Base-by-base conservation (phyloP, 2,888 invertebrate species). In the Noctua janthina region DNA sequence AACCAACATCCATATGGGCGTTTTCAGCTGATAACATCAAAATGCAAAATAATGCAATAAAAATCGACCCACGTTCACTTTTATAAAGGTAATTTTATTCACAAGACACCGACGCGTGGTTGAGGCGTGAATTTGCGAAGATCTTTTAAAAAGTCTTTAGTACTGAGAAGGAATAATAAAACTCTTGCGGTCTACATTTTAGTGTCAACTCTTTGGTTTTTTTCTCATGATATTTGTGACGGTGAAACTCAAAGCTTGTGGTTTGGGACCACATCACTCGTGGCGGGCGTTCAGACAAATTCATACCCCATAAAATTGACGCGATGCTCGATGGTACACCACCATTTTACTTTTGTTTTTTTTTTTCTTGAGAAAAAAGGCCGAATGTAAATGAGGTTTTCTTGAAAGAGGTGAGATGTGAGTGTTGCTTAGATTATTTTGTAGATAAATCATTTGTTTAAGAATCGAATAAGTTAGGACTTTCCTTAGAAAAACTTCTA, bases 241-340 rank as follows among this genome's bases (percentile, higher is more conserved):
- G 91, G 86, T 87, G 84, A 89, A 90, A 91, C 82, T 84, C 88
- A 82, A 85, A 83, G 87, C 66, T 51, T 92, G 92, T 83, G 93
- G 93, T 91, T 82, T 20, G 71, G 70, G 83, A 93, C 94, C 94
- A 91, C 95, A 93, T 91, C 93, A 92, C 84, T 88, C 90, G 90
- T 78, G 89, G 91, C 88, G 90, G 51, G 80, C 84, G 13, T n/a
- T 72, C 83, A 82, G 88, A 90, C 93, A 91, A 91, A 92, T 94
- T 94, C 94, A 93, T 94, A 94, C 93, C 91, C 92, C 93, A 93
- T 94, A 94, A 95, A 94, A 91, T 83, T 87, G 90, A 84, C 87
- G 89, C 89, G 89, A 79, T 85, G 83, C 73, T 62, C 72, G 54
- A 84, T 78, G 81, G 84, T 81, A 82, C 74, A 71, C 70, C 76